A percentile compares a stretch with the other conserved stretches of the same genome.
Evolutionary conservation across 2,113 vertebrate species (phyloP).

Genomic region (Campylorhamphus procurvoides): DNA sequence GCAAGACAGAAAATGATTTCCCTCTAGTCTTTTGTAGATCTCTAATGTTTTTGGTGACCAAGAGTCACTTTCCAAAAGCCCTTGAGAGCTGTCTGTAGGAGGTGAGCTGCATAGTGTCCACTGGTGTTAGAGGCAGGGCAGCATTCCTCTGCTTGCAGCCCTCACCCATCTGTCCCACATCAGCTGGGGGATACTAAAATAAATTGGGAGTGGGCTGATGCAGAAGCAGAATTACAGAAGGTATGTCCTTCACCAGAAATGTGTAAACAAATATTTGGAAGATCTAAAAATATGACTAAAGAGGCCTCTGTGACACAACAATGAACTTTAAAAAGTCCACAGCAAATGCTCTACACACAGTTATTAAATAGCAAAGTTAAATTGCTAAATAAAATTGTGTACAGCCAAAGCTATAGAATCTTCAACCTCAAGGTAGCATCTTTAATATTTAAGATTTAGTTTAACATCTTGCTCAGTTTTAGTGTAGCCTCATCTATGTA

Average conservation of each 20-base stretch:
- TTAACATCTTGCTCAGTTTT: background rate
- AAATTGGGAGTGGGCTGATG: slow-evolving; percentile 19
- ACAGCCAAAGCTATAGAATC: background rate
- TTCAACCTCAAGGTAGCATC: background rate
- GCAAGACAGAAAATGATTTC: background rate
- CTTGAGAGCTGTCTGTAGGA: background rate
- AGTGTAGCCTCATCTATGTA: background rate
- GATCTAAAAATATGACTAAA: slow-evolving; percentile 22
- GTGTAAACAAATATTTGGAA: slow-evolving; percentile 58
- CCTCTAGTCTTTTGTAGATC: background rate
- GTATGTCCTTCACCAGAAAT: slow-evolving; percentile 28
- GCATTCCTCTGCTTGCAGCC: slow-evolving; percentile 51
- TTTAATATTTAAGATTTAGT: background rate
- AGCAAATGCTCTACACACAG: background rate
- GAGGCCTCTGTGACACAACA: background rate
- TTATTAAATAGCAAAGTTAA: background rate
- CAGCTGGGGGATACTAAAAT: slow-evolving; percentile 63
- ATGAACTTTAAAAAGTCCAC: background rate
- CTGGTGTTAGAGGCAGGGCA: slow-evolving; percentile 31
- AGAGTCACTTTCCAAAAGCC: background rate
- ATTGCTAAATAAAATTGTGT: background rate
- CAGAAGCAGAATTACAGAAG: slow-evolving; percentile 19
- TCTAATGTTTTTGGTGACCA: background rate
- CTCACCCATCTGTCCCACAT: slow-evolving; percentile 57
- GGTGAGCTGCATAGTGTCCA: background rate